phyloP scores from a whole-genome alignment of 1,140 invertebrate genomes.

The Euglossa dilemma region DNA sequence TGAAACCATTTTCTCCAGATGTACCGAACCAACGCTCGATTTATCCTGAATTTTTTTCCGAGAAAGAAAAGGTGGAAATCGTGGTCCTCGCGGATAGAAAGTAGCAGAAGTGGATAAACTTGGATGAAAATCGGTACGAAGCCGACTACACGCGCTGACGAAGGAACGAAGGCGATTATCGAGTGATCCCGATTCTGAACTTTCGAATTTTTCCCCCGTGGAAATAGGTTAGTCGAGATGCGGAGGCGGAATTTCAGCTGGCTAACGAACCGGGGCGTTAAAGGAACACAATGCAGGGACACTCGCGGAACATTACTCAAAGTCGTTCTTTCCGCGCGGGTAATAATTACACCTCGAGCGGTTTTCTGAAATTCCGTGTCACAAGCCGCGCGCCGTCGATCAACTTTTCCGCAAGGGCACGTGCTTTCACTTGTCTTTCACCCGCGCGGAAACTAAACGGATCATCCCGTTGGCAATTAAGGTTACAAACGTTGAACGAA shows the following conservation, averaged over 20 bases:
- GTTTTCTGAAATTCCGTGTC: constrained; percentile 7
- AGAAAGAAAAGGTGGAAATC: too few species aligned
- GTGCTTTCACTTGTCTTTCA: constrained; percentile 7
- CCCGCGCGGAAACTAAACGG: background rate
- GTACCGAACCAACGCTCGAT: too few species aligned
- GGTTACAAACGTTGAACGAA: constrained; percentile 6
- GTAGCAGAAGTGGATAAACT: too few species aligned
- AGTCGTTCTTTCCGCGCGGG: background rate
- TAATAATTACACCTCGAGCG: background rate
- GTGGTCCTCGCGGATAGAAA: too few species aligned
- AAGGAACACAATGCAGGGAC: background rate
- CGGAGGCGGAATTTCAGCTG: background rate
- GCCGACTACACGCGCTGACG: background rate
- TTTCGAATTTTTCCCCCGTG: background rate
- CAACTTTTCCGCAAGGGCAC: constrained; percentile 5
- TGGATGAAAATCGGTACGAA: background rate
- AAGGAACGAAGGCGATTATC: too few species aligned
- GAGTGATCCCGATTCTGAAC: background rate
- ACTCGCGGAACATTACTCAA: background rate
- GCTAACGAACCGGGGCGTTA: background rate
- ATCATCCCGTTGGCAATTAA: background rate
- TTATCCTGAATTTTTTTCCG: too few species aligned
- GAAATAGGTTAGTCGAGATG: background rate
- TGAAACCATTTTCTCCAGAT: too few species aligned
- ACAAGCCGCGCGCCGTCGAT: background rate